A percentile compares a stretch with the other conserved stretches of the same genome.
phyloP scores from a whole-genome alignment of 2,113 vertebrate genomes.

The Capra hircus region DNA sequence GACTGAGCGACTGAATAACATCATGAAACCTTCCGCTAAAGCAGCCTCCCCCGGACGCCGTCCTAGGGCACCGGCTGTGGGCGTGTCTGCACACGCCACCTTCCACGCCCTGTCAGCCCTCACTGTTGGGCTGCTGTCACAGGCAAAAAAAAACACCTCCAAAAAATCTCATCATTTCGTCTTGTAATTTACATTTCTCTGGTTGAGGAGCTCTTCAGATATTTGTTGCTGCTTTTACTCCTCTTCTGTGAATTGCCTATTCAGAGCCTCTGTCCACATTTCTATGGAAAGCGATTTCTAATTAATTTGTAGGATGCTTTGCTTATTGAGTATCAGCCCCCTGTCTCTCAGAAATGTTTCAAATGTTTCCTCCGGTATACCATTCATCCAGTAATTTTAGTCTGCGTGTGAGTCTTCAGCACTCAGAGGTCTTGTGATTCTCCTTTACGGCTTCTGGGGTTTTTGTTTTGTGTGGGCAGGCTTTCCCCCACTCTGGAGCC shows the following conservation, averaged over 20 bases:
- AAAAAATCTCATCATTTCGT: not conserved
- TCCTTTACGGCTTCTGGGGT: not conserved
- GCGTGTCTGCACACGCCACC: fast-evolving
- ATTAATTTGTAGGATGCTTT: not conserved
- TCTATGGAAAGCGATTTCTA: not conserved
- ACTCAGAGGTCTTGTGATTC: not conserved
- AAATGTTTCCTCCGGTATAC: fast-evolving
- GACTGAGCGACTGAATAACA: not conserved
- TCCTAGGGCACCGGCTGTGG: fast-evolving
- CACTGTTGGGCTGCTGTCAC: fast-evolving
- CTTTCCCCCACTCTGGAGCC: fast-evolving
- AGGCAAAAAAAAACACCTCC: not conserved
- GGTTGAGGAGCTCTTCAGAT: not conserved
- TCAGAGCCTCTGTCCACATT: not conserved
- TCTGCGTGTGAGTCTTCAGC: not conserved
- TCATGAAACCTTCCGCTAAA: fast-evolving
- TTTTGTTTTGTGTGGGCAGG: fast-evolving
- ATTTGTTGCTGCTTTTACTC: not conserved
- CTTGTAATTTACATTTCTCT: not conserved
- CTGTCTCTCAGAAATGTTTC: not conserved
- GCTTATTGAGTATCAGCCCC: not conserved
- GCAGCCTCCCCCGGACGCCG: fast-evolving
- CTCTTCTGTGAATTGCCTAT: not conserved
- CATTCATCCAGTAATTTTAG: not conserved
- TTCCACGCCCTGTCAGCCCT: fast-evolving